These are phyloP conservation scores for Eurystomus gularis DNA, from an alignment of 2,113 vertebrate genomes.

Conservation along the genomic window DNA sequence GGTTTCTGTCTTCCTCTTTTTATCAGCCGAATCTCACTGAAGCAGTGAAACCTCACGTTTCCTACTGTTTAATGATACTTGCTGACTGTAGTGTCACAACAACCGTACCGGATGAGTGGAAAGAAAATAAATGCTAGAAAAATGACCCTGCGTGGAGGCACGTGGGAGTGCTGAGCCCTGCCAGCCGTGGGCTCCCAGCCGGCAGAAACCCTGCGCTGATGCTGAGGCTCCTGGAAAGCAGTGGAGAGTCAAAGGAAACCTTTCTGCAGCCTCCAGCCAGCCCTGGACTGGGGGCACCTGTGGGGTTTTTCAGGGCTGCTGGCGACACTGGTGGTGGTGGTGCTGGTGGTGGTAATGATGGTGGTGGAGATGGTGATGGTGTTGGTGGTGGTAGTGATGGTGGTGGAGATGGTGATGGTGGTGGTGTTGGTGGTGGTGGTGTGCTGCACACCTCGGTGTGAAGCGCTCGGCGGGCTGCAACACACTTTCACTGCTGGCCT, in stretches of 20 bases:
- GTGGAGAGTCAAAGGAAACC: not conserved
- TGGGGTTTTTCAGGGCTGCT: not conserved
- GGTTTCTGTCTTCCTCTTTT: slow-evolving; percentile 19
- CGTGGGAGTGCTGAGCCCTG: not conserved
- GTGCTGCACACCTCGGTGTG: not conserved
- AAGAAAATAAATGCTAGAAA: slow-evolving; percentile 12
- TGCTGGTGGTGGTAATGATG: too few species aligned
- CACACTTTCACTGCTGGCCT: not conserved
- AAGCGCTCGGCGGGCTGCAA: not conserved
- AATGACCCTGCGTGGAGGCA: not conserved
- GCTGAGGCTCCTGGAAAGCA: slow-evolving; percentile 23
- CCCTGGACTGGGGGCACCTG: not conserved
- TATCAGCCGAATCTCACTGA: not conserved
- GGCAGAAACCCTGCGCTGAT: not conserved
- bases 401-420: too few species aligned
- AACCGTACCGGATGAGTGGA: slow-evolving; percentile 32
- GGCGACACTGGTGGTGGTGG: accelerated
- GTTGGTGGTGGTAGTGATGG: not conserved
- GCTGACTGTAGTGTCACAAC: slow-evolving; percentile 60
- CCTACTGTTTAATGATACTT: slow-evolving; percentile 1
- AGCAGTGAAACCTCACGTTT: slow-evolving; percentile 42
- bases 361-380: accelerated
- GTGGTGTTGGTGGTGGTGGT: accelerated
- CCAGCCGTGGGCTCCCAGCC: not conserved
- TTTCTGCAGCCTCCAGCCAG: accelerated